These are phyloP conservation scores for Archivesica marissinica DNA, from an alignment of 1,140 invertebrate genomes.

Conservation along the genomic window DNA sequence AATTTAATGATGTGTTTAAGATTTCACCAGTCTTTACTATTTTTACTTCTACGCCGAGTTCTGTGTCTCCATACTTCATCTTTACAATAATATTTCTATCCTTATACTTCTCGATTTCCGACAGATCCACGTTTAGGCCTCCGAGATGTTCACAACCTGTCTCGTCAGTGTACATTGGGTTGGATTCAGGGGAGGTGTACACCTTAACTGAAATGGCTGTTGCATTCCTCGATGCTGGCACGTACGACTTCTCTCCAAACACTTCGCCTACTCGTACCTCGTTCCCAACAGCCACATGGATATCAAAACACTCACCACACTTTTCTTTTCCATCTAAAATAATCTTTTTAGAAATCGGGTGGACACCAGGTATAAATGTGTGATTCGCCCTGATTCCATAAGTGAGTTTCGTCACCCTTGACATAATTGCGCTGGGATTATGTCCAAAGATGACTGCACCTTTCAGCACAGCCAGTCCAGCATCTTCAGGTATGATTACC, in stretches of 20 bases:
- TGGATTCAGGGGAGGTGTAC: not conserved
- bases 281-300: slow-evolving; percentile 53
- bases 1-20: slow-evolving; percentile 65
- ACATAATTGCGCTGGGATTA: slow-evolving; percentile 1
- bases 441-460: slow-evolving; percentile 57
- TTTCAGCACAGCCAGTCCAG: slow-evolving; percentile 52
- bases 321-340: slow-evolving; percentile 38
- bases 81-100: slow-evolving; percentile 48
- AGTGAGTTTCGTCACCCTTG: not conserved
- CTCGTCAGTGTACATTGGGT: slow-evolving; percentile 49
- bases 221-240: not conserved
- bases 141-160: slow-evolving; percentile 54
- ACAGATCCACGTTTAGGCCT: slow-evolving; percentile 47
- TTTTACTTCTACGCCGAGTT: slow-evolving; percentile 61
- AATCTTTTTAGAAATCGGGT: slow-evolving; percentile 24
- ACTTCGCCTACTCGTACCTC: slow-evolving; percentile 23
- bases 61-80: slow-evolving; percentile 65
- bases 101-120: slow-evolving; percentile 39
- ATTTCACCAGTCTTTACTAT: slow-evolving; percentile 48
- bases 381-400: slow-evolving; percentile 22
- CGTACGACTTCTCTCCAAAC: not conserved
- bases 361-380: slow-evolving; percentile 29
- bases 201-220: not conserved
- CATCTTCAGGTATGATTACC: slow-evolving; percentile 40
- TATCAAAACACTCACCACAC: slow-evolving; percentile 62